Conservation (phyloP, 2,888 invertebrate genomes). For the Amiota minor region DNA sequence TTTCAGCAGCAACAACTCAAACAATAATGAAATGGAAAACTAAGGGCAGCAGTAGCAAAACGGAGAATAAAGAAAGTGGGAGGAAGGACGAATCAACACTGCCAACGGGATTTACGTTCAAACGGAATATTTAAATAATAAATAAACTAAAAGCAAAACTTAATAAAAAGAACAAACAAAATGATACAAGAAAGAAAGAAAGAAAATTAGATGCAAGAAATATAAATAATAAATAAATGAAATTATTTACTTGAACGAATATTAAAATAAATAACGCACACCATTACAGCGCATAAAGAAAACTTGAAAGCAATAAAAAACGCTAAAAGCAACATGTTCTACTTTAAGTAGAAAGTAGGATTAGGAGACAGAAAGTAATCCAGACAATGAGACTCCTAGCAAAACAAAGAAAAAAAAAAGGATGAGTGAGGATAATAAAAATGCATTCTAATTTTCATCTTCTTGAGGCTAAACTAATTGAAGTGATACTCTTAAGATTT, state of each 20-base stretch:
- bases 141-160: not conserved
- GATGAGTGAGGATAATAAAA: too few relatives aligned
- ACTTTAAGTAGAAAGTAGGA: too few relatives aligned
- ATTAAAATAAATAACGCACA: constrained; percentile 10
- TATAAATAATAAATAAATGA: not conserved
- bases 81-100: not conserved
- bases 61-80: not conserved
- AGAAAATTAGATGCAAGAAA: constrained; percentile 4
- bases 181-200: not conserved
- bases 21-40: too few relatives aligned
- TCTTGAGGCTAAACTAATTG: not conserved
- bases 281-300: constrained; percentile 3
- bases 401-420: too few relatives aligned
- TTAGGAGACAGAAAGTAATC: too few relatives aligned
- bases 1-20: constrained; percentile 3
- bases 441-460: not conserved
- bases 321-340: not conserved
- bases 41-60: too few relatives aligned
- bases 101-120: constrained; percentile 4
- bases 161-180: not conserved
- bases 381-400: too few relatives aligned
- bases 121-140: constrained; percentile 20
- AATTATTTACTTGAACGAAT: constrained; percentile 2
- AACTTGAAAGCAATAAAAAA: not conserved
- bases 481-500: not conserved